Evolutionary conservation across 2,113 vertebrate species (phyloP).

Genomic region (Lepisosteus oculatus): DNA sequence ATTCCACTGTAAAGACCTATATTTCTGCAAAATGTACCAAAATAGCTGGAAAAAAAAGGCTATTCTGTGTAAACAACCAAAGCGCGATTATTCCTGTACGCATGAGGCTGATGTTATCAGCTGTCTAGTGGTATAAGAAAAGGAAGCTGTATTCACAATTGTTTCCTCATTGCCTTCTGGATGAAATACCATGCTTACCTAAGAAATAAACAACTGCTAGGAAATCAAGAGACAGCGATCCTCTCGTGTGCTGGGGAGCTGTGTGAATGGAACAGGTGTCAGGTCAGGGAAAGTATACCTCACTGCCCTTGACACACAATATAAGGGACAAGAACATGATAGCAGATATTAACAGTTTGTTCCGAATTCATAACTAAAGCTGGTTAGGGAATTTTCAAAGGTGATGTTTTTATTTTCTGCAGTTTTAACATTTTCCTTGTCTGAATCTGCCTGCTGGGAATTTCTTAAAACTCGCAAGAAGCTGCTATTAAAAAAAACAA

Average conservation of each 20-base stretch:
- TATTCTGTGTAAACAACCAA: constrained; percentile 1
- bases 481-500: no score
- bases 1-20: neutral
- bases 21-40: neutral
- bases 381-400: no score
- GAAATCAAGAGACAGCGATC: constrained; percentile 1
- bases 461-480: no score
- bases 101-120: constrained; percentile 9
- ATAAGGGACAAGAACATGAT: no score
- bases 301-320: no score
- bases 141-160: constrained; percentile 17
- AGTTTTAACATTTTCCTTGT: no score
- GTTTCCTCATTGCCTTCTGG: constrained; percentile 15
- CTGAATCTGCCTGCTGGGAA: no score
- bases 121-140: constrained; percentile 3
- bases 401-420: no score
- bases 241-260: neutral
- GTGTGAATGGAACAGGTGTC: neutral
- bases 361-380: no score
- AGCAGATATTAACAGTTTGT: no score
- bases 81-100: neutral
- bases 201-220: neutral
- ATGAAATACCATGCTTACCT: constrained; percentile 7
- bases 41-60: neutral
- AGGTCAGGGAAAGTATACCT: no score